Percentiles rank a stretch among this genome's conserved stretches.
phyloP scores from a whole-genome alignment of 2,797 vertebrate species.

The Coccyzus lansbergi region DNA sequence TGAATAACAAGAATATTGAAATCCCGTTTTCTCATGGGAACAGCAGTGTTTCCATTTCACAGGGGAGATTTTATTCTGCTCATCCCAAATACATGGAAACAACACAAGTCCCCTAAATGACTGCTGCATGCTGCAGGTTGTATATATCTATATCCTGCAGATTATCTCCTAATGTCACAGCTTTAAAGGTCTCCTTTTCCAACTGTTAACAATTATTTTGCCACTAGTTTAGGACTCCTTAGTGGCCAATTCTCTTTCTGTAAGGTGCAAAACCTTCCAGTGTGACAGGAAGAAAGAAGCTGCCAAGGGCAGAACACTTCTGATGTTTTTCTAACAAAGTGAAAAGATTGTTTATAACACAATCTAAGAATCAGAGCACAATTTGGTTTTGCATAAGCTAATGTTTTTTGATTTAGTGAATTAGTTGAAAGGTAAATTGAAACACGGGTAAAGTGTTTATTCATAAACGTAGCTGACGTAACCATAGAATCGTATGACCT shows the following conservation, averaged over 20 bases:
- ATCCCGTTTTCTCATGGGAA: background rate
- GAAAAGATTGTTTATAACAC: background rate
- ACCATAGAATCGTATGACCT: too few species aligned
- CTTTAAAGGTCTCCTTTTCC: background rate
- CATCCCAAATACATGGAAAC: background rate
- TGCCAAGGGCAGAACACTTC: background rate
- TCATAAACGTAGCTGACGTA: background rate
- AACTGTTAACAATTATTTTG: background rate
- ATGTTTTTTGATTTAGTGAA: background rate
- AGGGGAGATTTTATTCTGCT: background rate
- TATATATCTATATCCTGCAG: background rate
- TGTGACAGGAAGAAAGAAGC: background rate
- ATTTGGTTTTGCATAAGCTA: background rate
- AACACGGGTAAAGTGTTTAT: background rate
- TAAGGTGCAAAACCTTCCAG: background rate
- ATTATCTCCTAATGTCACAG: background rate
- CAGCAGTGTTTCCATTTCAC: background rate
- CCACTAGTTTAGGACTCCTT: background rate
- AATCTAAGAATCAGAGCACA: background rate
- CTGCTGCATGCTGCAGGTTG: background rate
- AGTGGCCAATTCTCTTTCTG: background rate
- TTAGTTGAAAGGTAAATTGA: background rate
- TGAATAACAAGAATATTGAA: background rate
- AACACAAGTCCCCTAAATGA: background rate
- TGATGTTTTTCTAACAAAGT: background rate